A percentile compares a stretch with the other conserved stretches of the same genome.
These are phyloP conservation scores for Entomyzon cyanotis DNA, from an alignment of 2,113 vertebrate genomes.

Conservation along the genomic window DNA sequence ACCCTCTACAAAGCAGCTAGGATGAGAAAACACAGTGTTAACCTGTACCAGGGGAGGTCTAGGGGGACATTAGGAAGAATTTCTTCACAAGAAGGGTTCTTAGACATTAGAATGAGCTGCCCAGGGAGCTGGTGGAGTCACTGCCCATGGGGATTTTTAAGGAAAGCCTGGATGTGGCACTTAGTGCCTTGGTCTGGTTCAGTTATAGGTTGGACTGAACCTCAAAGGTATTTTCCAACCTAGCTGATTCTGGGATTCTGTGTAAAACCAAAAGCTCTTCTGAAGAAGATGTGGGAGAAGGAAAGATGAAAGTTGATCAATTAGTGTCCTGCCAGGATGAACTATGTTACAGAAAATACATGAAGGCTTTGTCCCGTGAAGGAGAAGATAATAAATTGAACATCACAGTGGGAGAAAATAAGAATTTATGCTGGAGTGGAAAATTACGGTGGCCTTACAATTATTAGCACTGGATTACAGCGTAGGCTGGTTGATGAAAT, in stretches of 20 bases:
- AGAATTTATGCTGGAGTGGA: neutral
- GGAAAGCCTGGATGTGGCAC: neutral
- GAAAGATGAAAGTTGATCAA: neutral
- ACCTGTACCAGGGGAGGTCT: neutral
- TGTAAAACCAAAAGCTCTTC: neutral
- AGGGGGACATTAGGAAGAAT: neutral
- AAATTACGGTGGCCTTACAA: constrained; percentile 21
- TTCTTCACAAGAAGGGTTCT: neutral
- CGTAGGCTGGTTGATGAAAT: neutral
- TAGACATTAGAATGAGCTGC: neutral
- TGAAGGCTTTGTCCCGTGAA: constrained; percentile 20
- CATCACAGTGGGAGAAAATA: constrained; percentile 16
- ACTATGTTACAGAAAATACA: neutral
- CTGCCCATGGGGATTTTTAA: neutral
- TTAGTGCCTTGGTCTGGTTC: neutral
- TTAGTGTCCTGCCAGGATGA: neutral
- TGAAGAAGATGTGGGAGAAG: neutral
- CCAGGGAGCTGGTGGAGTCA: neutral
- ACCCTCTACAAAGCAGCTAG: neutral
- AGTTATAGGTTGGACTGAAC: neutral
- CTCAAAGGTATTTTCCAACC: neutral
- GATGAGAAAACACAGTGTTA: neutral
- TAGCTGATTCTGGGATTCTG: neutral
- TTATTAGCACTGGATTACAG: neutral
- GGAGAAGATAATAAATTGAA: constrained; percentile 5